A percentile compares a stretch with the other conserved stretches of the same genome.
phyloP scores from a whole-genome alignment of 2,113 vertebrate species.

The Strix aluco region DNA sequence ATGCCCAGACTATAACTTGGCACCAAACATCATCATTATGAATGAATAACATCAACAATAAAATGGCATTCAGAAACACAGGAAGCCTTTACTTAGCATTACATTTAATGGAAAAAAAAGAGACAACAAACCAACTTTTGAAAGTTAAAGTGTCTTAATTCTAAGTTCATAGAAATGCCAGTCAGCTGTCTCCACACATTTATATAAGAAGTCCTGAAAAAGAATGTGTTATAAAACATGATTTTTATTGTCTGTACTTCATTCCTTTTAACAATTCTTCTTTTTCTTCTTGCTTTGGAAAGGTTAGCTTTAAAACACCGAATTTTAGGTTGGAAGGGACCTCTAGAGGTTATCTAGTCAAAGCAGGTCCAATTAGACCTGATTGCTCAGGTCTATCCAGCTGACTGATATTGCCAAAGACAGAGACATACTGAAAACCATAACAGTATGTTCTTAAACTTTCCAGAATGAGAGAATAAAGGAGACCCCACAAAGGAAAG shows the following conservation, averaged over 20 bases:
- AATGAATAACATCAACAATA: not conserved
- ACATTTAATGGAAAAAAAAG: not conserved
- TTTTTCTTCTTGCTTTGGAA: not conserved
- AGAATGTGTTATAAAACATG: not conserved
- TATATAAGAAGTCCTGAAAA: not conserved
- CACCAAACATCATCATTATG: not conserved
- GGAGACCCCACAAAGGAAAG: not conserved
- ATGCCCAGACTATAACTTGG: constrained; percentile 27
- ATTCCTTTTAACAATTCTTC: not conserved
- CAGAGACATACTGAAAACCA: not conserved
- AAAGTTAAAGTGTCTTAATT: not conserved
- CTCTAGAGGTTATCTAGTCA: not conserved
- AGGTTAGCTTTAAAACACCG: not conserved
- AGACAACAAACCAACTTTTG: not conserved
- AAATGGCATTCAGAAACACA: not conserved
- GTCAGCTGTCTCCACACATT: not conserved
- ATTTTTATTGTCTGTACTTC: not conserved
- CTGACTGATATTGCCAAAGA: not conserved
- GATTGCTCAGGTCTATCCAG: not conserved
- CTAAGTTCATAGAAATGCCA: not conserved
- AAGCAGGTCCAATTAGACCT: not conserved
- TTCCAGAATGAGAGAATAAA: not conserved
- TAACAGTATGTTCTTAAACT: not conserved
- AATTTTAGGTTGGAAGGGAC: not conserved
- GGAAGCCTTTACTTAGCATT: not conserved